Evolutionary conservation across 2,888 invertebrate species (phyloP).

Genomic region (Heliconius ethilla): DNA sequence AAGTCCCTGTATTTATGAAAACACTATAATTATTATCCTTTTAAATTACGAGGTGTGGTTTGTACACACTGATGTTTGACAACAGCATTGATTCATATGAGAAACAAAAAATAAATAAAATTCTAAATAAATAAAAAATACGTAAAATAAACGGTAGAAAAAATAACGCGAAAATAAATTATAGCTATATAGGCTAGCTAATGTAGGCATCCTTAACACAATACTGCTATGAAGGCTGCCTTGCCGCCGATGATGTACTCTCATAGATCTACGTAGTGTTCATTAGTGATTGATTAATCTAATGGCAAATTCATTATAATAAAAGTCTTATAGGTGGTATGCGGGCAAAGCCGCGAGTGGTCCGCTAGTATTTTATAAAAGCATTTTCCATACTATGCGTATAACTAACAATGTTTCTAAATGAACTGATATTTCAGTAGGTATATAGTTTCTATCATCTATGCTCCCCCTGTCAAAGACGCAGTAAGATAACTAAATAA

Average conservation of each 20-base stretch:
- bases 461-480: background rate
- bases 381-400: background rate
- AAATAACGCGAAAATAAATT: no score
- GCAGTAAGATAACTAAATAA: background rate
- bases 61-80: background rate
- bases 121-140: no score
- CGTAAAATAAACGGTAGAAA: no score
- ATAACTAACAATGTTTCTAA: background rate
- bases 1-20: conserved; percentile 4
- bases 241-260: no score
- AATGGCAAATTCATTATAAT: no score
- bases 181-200: background rate
- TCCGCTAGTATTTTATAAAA: background rate
- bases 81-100: background rate
- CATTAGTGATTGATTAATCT: no score
- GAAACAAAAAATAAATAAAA: background rate
- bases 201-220: no score
- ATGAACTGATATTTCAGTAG: background rate
- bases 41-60: background rate
- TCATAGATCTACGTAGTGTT: no score
- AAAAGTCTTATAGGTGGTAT: no score
- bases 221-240: no score
- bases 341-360: no score
- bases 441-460: background rate
- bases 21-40: background rate